Evolutionary conservation across 2,888 invertebrate genomes (phyloP).

Genomic region (Podotricha telesiphe): DNA sequence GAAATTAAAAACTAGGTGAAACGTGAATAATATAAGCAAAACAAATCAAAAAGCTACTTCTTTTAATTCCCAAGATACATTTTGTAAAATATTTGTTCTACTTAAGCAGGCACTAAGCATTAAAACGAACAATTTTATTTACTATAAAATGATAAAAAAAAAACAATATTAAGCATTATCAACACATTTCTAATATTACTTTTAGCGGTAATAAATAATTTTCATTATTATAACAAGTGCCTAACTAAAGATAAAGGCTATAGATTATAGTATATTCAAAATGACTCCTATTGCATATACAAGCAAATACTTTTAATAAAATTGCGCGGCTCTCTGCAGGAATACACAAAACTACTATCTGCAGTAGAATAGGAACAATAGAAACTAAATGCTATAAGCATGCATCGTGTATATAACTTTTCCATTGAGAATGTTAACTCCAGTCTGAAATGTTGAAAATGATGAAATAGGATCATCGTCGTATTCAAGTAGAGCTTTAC

Average conservation of each 20-base stretch:
- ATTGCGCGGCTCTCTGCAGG: conserved; percentile 6
- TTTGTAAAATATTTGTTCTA: too few relatives aligned
- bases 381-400: conserved; percentile 21
- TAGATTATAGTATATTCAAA: not conserved
- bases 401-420: conserved; percentile 22
- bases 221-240: not conserved
- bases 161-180: not conserved
- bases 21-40: too few relatives aligned
- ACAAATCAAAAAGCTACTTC: too few relatives aligned
- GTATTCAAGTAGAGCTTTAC: conserved; percentile 18
- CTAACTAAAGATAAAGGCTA: not conserved
- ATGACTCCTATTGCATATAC: conserved; percentile 1
- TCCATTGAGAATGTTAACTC: conserved; percentile 22
- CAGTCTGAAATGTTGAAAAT: conserved; percentile 9
- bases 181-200: not conserved
- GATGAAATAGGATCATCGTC: conserved; percentile 12
- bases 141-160: not conserved
- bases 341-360: conserved; percentile 23
- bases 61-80: too few relatives aligned
- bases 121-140: too few relatives aligned
- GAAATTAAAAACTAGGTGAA: too few relatives aligned
- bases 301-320: conserved; percentile 23
- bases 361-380: conserved; percentile 19
- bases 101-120: too few relatives aligned
- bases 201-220: not conserved